phyloP scores from a whole-genome alignment of 2,888 invertebrate species.

The Mimachlamys varia region DNA sequence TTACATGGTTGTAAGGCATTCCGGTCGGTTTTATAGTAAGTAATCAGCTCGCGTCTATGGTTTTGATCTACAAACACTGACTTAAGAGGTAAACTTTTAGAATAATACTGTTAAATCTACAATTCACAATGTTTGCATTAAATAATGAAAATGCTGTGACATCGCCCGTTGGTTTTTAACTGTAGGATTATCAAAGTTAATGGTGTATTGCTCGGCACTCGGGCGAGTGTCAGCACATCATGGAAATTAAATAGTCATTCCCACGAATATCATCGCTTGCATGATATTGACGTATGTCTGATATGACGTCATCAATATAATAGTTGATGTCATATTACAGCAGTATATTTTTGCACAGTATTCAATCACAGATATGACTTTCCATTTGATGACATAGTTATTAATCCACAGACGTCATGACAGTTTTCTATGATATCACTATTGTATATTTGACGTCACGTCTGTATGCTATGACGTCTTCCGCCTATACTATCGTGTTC shows the following conservation, averaged over 20 bases:
- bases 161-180: background rate
- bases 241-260: no score
- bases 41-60: no score
- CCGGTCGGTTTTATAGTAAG: no score
- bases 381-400: background rate
- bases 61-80: no score
- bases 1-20: no score
- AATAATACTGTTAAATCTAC: background rate
- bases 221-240: no score
- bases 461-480: slow-evolving; percentile 49
- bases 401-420: background rate
- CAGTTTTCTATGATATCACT: background rate
- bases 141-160: background rate
- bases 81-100: no score
- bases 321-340: no score
- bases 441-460: background rate
- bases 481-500: slow-evolving; percentile 48
- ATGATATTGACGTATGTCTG: no score
- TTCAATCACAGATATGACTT: background rate
- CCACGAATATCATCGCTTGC: no score
- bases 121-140: background rate
- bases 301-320: background rate
- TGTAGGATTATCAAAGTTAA: no score
- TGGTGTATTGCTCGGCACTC: no score
- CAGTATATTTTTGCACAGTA: background rate